A percentile compares a stretch with the other conserved stretches of the same genome.
Conservation (phyloP, 2,888 invertebrate species). For the Euclidia mi region DNA sequence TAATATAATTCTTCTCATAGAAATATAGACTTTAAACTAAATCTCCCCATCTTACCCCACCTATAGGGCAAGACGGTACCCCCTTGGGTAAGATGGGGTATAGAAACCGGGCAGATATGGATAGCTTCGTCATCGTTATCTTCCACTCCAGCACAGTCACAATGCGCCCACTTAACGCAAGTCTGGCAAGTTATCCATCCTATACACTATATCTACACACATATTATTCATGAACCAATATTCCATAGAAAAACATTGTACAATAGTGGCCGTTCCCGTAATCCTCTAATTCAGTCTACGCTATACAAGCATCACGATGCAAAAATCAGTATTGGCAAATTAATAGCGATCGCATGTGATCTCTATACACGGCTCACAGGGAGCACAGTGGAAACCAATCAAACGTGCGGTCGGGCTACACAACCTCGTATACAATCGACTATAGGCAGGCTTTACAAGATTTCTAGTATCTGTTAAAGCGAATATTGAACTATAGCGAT, state of each 20-base stretch:
- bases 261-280: constrained; percentile 1
- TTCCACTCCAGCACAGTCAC: too few relatives aligned
- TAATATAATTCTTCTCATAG: too few relatives aligned
- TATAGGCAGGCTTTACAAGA: not conserved
- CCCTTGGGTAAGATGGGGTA: too few relatives aligned
- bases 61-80: too few relatives aligned
- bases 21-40: too few relatives aligned
- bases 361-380: constrained; percentile 28
- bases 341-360: constrained; percentile 46
- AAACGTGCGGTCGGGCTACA: constrained; percentile 40
- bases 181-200: too few relatives aligned
- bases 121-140: too few relatives aligned
- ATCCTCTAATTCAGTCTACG: constrained; percentile 2
- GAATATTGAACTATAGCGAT: constrained; percentile 14
- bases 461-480: constrained; percentile 31
- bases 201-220: too few relatives aligned
- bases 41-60: too few relatives aligned
- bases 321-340: constrained; percentile 39
- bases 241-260: not conserved
- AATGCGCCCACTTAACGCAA: too few relatives aligned
- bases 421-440: constrained; percentile 20
- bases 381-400: constrained; percentile 40
- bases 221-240: constrained; percentile 1
- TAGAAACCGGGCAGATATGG: too few relatives aligned
- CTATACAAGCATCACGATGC: constrained; percentile 10